Conservation (phyloP, 2,797 vertebrate species). For the Pitangus sulphuratus region DNA sequence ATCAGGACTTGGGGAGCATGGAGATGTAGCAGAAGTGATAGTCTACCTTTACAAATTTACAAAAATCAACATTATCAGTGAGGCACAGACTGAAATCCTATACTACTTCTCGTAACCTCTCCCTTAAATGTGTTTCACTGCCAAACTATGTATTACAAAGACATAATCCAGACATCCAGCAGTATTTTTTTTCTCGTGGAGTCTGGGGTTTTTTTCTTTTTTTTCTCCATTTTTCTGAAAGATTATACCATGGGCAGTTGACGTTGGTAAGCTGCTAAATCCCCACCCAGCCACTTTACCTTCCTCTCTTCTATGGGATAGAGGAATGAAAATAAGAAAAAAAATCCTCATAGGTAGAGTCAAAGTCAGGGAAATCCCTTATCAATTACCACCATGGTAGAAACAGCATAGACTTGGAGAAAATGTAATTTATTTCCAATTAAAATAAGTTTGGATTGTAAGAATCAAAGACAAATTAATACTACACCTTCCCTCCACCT, state of each 20-base stretch:
- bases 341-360: rapidly evolving
- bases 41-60: background rate
- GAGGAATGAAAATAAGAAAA: background rate
- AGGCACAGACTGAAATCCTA: background rate
- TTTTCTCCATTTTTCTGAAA: background rate
- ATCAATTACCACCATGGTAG: background rate
- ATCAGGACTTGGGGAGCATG: background rate
- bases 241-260: background rate
- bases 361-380: background rate
- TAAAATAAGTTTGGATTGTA: background rate
- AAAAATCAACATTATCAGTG: background rate
- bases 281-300: too few species aligned
- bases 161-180: background rate
- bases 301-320: background rate
- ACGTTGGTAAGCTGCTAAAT: background rate
- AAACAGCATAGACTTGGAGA: background rate
- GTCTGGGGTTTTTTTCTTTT: background rate
- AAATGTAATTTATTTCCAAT: background rate
- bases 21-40: background rate
- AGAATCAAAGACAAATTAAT: background rate
- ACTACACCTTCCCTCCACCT: background rate
- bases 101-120: background rate
- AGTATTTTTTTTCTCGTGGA: background rate
- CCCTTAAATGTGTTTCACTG: background rate
- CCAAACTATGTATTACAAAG: background rate